Evolutionary conservation across 1,140 invertebrate species (phyloP).

Genomic region (Piezodorus guildinii): DNA sequence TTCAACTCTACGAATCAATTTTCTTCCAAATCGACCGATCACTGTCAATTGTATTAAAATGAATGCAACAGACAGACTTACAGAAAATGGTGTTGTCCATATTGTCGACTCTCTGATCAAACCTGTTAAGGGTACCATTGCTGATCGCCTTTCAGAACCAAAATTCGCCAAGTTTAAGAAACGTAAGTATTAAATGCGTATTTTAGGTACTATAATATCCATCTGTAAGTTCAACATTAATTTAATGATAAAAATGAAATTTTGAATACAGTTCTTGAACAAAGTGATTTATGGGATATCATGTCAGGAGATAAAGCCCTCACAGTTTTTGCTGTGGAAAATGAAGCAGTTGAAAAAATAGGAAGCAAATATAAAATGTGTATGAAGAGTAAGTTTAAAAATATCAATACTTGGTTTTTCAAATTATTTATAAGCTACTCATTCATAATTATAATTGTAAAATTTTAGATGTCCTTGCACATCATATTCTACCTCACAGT

Average conservation of each 20-base stretch:
- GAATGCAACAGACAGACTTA: constrained; percentile 34
- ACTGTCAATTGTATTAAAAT: constrained; percentile 35
- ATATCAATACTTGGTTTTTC: too few species aligned
- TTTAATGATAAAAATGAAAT: too few species aligned
- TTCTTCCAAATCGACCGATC: constrained; percentile 34
- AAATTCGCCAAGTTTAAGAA: constrained; percentile 40
- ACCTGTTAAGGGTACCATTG: constrained; percentile 37
- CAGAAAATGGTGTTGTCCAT: constrained; percentile 41
- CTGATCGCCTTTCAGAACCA: constrained; percentile 37
- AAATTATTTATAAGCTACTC: background rate
- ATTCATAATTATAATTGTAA: background rate
- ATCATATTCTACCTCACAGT: constrained; percentile 43
- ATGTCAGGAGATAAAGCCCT: constrained; percentile 37
- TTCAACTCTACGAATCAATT: constrained; percentile 36
- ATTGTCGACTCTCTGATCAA: constrained; percentile 39
- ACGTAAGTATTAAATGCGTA: constrained; percentile 31
- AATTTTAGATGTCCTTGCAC: constrained; percentile 36
- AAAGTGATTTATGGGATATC: constrained; percentile 33
- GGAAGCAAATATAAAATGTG: constrained; percentile 16
- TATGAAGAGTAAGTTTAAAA: constrained; percentile 26
- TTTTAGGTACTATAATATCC: too few species aligned
- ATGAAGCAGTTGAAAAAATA: constrained; percentile 37
- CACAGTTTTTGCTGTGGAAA: constrained; percentile 43
- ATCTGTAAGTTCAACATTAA: too few species aligned
- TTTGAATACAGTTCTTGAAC: constrained; percentile 33